Base-by-base conservation (phyloP, 2,888 invertebrate species). In the Drosophila nigricruria region DNA sequence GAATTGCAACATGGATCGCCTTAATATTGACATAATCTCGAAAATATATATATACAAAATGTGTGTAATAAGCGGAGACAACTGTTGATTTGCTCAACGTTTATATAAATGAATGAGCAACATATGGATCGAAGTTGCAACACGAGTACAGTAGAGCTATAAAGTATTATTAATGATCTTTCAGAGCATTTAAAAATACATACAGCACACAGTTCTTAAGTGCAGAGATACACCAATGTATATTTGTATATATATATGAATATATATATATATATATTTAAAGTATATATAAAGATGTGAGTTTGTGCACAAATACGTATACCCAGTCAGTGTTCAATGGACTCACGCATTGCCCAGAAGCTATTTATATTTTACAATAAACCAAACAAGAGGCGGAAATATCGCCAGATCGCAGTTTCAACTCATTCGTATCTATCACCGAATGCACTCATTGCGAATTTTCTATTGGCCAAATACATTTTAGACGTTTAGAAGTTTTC, bases 81-180 rank as follows among this genome's bases (percentile, higher is more conserved):
- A 77, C 79, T 77, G 77, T 79, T 79, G 77, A 75, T 75, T 52
- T 61, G 73, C 50, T 54, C 61, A 42, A 50, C 32, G 27, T 53
- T 79, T 71, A 75, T 75, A 52, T 58, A 79, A 75, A 79, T 38
- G 32, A 70, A 60, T 57, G 70, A 40, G 43, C 70, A 70, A 49
- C 73, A 68, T 36, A 20, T 67, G 68, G 47, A 34, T 43, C 42
- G 50, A 61, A 66, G 63, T 64, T 77, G 76, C 76, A 77, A 77
- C 78, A 73, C 43, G 45, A 38, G 54, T 52, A 58, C 59, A 70
- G 75, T 65, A 68, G 49, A 78, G 59, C 73, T 59, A 77, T 84
- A 75, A 82, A 85, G 78, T 85, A 78, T 88, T 86, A 84, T 88
- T 88, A 88, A 84, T 88, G 83, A 73, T 82, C 86, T 86, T 82